These are phyloP conservation scores for Cyanocitta stelleri DNA, from an alignment of 2,113 vertebrate genomes.

Conservation along the genomic window DNA sequence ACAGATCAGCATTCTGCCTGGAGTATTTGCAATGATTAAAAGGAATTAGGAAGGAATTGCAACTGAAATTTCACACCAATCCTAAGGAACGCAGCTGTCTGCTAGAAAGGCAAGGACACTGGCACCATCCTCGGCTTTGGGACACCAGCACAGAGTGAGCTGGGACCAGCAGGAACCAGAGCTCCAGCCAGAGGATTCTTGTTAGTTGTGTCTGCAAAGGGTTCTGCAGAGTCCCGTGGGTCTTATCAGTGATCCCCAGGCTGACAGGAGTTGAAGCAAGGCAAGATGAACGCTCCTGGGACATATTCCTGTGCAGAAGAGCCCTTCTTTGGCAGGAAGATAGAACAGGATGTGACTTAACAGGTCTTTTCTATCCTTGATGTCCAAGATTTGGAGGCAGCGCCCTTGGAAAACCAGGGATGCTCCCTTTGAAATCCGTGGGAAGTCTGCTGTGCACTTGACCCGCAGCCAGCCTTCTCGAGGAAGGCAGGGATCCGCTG, in stretches of 20 bases:
- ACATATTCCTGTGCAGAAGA: not conserved
- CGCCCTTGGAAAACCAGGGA: not conserved
- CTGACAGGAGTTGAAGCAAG: not conserved
- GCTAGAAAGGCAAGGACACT: not conserved
- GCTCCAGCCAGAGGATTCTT: not conserved
- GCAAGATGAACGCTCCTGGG: not conserved
- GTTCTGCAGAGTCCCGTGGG: not conserved
- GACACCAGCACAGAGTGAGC: not conserved
- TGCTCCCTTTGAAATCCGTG: not conserved
- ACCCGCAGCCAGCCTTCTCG: fast-evolving
- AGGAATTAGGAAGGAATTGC: conserved; percentile 26
- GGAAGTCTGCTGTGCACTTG: not conserved
- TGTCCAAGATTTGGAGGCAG: not conserved
- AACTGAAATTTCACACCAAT: conserved; percentile 39
- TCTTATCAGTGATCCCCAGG: conserved; percentile 4
- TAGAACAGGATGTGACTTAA: not conserved
- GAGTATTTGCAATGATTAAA: not conserved
- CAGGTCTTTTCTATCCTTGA: conserved; percentile 5
- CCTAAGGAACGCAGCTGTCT: not conserved
- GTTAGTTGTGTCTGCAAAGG: not conserved
- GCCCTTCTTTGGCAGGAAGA: conserved; percentile 15
- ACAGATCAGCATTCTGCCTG: not conserved
- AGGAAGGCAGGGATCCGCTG: not conserved
- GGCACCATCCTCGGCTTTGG: not conserved
- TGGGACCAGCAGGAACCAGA: not conserved